A percentile compares a stretch with the other conserved stretches of the same genome.
These are phyloP conservation scores for Rhabdomys dilectus DNA, from an alignment of 2,113 vertebrate species.

Conservation along the genomic window DNA sequence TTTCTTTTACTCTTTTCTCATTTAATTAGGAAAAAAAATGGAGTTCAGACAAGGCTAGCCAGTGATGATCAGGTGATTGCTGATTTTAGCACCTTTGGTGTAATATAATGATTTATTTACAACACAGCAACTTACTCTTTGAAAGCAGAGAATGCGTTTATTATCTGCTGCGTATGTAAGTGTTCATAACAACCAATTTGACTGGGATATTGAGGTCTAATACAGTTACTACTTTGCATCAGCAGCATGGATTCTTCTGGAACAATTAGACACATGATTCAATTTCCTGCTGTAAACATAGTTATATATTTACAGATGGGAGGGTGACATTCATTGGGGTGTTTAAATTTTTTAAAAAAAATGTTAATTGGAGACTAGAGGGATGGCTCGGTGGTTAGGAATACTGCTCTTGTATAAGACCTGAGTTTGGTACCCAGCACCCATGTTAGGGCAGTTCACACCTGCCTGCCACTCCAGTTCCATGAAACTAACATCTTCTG, in stretches of 20 bases:
- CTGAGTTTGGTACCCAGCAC: background rate
- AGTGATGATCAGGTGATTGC: constrained; percentile 80
- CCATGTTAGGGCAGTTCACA: no score
- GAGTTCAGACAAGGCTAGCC: constrained; percentile 81
- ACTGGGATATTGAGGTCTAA: constrained; percentile 61
- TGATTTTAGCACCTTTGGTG: constrained; percentile 84
- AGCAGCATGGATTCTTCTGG: constrained; percentile 18
- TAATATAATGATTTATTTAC: constrained; percentile 86
- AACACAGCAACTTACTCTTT: constrained; percentile 72
- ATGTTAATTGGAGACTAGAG: background rate
- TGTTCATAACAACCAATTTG: constrained; percentile 74
- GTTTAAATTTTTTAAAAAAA: no score
- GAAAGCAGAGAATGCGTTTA: constrained; percentile 82
- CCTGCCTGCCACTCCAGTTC: background rate
- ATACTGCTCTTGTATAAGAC: background rate
- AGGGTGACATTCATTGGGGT: background rate
- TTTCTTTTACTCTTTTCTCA: constrained; percentile 86
- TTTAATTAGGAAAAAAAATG: constrained; percentile 85
- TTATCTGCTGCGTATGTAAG: constrained; percentile 51
- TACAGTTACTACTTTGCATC: constrained; percentile 31
- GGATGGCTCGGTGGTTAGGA: background rate
- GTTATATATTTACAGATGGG: background rate
- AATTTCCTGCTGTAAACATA: constrained; percentile 29
- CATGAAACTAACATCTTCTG: background rate
- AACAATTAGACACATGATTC: constrained; percentile 50